Evolutionary conservation across 2,888 invertebrate genomes (phyloP).

Genomic region (Nesidiocoris tenuis): DNA sequence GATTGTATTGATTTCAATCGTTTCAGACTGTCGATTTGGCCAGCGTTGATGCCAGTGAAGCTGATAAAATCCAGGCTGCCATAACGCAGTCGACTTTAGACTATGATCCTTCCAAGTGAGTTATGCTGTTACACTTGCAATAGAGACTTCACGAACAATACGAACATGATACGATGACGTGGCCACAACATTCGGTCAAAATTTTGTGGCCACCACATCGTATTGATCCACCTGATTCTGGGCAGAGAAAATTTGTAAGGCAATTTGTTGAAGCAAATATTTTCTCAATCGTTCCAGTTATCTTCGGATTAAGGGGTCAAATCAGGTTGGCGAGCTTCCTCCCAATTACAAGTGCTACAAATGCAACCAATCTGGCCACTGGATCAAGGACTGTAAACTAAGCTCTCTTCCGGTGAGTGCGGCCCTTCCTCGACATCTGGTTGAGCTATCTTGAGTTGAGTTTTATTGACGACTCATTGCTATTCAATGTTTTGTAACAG

Average conservation of each 20-base stretch:
- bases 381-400: conserved; percentile 93
- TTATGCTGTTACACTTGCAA: no score
- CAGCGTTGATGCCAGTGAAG: conserved; percentile 89
- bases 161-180: no score
- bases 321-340: conserved; percentile 87
- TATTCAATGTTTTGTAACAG: conserved; percentile 30
- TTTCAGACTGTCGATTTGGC: conserved; percentile 69
- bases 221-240: no score
- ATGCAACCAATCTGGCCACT: conserved; percentile 93
- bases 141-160: no score
- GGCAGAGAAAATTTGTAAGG: no score
- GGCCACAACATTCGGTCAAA: no score
- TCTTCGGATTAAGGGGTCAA: conserved; percentile 81
- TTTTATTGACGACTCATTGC: not conserved
- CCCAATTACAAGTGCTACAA: conserved; percentile 90
- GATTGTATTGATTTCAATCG: no score
- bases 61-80: conserved; percentile 97
- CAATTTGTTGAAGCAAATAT: no score
- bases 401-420: conserved; percentile 53
- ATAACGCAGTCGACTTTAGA: conserved; percentile 95
- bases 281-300: conserved; percentile 68
- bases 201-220: no score
- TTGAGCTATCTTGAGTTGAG: not conserved
- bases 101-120: conserved; percentile 96
- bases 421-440: no score